These are phyloP conservation scores for Phenganax stokvisi DNA, from an alignment of 92 coral and sea anemone genomes.

Conservation along the genomic window DNA sequence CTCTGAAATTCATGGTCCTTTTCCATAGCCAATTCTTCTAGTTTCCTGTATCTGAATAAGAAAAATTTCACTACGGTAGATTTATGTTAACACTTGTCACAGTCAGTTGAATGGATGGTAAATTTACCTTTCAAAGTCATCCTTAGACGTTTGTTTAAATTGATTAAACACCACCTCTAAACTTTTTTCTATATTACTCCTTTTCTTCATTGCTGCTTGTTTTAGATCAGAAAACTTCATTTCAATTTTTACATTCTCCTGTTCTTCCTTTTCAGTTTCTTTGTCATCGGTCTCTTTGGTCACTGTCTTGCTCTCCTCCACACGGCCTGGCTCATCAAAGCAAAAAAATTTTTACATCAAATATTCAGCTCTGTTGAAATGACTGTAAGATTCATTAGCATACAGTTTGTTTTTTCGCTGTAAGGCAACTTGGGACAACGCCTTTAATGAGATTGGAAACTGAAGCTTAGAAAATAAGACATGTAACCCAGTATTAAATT, in stretches of 20 bases:
- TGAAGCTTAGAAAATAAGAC: neutral
- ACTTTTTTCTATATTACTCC: constrained; percentile 4
- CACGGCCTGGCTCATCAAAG: neutral
- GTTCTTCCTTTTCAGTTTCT: neutral
- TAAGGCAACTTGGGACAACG: neutral
- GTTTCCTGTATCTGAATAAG: neutral
- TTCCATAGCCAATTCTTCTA: neutral
- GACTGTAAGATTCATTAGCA: too few relatives aligned
- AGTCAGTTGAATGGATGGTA: neutral
- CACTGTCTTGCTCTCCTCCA: neutral
- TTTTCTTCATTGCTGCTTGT: neutral
- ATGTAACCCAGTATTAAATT: neutral
- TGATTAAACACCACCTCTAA: neutral
- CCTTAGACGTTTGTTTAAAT: neutral
- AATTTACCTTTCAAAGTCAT: constrained; percentile 6
- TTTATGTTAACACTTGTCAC: neutral
- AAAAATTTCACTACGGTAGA: neutral
- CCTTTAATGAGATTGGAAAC: neutral
- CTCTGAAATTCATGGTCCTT: constrained; percentile 5
- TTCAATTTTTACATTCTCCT: neutral
- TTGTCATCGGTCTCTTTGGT: neutral
- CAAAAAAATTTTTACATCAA: neutral
- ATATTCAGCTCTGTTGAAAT: neutral
- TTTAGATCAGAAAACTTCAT: too few relatives aligned
- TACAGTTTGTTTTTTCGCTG: neutral